Base-by-base conservation (phyloP, 2,113 vertebrate species). In the Chelonoidis abingdonii region DNA sequence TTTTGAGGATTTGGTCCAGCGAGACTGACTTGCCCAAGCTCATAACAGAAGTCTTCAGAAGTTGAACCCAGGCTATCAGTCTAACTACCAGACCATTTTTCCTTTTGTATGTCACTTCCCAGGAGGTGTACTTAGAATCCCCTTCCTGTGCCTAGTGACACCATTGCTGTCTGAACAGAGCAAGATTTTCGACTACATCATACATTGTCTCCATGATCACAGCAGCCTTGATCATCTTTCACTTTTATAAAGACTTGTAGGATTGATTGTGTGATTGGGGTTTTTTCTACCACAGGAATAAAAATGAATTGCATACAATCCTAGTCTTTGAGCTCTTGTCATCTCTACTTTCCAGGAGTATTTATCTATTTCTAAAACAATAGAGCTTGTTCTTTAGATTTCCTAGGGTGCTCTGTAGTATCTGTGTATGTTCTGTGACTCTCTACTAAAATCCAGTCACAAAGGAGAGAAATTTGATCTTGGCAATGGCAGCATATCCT, bases 341-440 rank as follows among this genome's bases (percentile, higher is more conserved):
- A 54, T 81, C n/a, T 17, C 62, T 44, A 3, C 22, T 65, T 79
- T 21, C 50, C 25, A 19, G 52, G 29, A 47, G 27, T 27, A 41
- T 53, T 90, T 80, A 5, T 38, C 50, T 80, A 79, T 38, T 72
- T n/a, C 29, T 59, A n/a, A 35, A 89, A 92, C 25, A 87, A 38
- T n/a, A 80, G 0, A 0, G 13, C 16, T 75, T 80, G 52, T 38
- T n/a, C 44, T 62, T 80, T 53, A 9, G 4, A 25, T 75, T 59
- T 62, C 44, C 75, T 2, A 16, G 29, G 8, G 50, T 72, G 44
- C 22, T 1, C 29, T 47, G 62, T 24, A 56, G 53, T 27, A 27
- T 82, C 24, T 83, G 22, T 38, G 27, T 76, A 44, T 25, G 29
- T 57, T 25, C 25, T 69, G 62, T n/a, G 35, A 10, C 54, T 83